Evolutionary conservation across 2,888 invertebrate species (phyloP), one percentile per base, ranked within the genome.

Genomic region (Agrotis clavis): DNA sequence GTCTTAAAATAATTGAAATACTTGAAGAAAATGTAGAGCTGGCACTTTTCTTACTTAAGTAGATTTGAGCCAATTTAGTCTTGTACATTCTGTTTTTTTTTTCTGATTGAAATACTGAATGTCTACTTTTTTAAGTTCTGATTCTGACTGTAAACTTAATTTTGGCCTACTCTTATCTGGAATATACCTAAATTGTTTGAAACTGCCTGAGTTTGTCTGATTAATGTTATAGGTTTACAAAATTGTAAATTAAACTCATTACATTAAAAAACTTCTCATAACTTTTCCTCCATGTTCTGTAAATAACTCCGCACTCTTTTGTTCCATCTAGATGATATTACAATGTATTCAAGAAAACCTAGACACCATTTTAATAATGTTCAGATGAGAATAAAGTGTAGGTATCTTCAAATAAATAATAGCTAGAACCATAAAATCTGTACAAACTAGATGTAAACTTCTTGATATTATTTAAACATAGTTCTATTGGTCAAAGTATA

Each of bases 361-460:
- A 35, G 14, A 21, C 1, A 50, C 9, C 25, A 56, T 35, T 19
- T 7, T 6, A 35, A 50, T 56, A 21, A 4, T 41, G 19, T 21
- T 4, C 50, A 67, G 13, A 53, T 48, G 63, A 25, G 4, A 53
- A 51, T 56, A 51, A 51, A 6, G 5, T 25, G 16, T 18, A 19
- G 18, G 11, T 64, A 54, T 59, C 66, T 67, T 78, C 63, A 74
- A 45, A 51, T 53, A 48, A 61, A 71, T 50, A 11, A 51, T 73
- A 68, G 48, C 48, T 74, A 76, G n/a, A 79, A 77, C 63, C 11
- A 60, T 53, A 51, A 41, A 70, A 71, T 68, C 70, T 89, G 89
- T 89, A 87, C 87, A 88, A 88, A 88, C 67, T 88, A 87, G 82
- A 72, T 82, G 75, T 84, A 79, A 80, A 72, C 30, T 83, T 75